phyloP scores from a whole-genome alignment of 2,113 vertebrate genomes.

The Hiodon tergisus region DNA sequence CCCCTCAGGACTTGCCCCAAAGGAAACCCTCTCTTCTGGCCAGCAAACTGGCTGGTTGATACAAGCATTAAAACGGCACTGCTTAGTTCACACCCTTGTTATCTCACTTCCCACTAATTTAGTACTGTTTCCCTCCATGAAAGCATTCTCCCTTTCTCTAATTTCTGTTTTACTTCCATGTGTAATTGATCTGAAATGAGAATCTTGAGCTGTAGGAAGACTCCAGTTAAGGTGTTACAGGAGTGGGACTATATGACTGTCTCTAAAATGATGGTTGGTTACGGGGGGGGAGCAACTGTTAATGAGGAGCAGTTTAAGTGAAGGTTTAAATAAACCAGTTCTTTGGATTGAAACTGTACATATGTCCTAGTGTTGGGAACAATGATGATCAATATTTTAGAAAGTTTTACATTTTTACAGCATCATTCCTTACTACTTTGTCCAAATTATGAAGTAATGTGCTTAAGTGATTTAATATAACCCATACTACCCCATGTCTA shows the following conservation, averaged over 20 bases:
- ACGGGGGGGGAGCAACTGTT: constrained; percentile 47
- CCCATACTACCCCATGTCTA: constrained; percentile 38
- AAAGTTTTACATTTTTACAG: constrained; percentile 69
- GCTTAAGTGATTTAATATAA: constrained; percentile 65
- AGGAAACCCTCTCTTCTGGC: constrained; percentile 92
- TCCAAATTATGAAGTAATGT: constrained; percentile 61
- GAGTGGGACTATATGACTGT: constrained; percentile 55
- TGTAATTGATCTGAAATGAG: constrained; percentile 21
- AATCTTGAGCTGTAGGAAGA: constrained; percentile 61
- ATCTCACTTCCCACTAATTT: constrained; percentile 40
- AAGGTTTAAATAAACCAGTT: constrained; percentile 31
- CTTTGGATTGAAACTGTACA: constrained; percentile 52
- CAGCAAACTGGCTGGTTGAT: constrained; percentile 95
- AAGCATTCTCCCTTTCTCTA: constrained; percentile 7
- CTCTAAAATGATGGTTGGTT: constrained; percentile 53
- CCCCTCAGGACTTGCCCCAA: constrained; percentile 95
- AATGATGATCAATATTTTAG: constrained; percentile 60
- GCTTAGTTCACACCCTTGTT: constrained; percentile 73
- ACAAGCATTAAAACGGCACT: constrained; percentile 54
- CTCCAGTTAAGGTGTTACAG: constrained; percentile 64
- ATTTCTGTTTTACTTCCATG: constrained; percentile 18
- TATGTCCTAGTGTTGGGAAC: constrained; percentile 63
- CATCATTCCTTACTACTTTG: constrained; percentile 58
- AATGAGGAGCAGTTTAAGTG: constrained; percentile 31
- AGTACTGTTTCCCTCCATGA: neutral